Conservation (phyloP, 2,888 invertebrate genomes). For the Drosophila nr. perissopoda region DNA sequence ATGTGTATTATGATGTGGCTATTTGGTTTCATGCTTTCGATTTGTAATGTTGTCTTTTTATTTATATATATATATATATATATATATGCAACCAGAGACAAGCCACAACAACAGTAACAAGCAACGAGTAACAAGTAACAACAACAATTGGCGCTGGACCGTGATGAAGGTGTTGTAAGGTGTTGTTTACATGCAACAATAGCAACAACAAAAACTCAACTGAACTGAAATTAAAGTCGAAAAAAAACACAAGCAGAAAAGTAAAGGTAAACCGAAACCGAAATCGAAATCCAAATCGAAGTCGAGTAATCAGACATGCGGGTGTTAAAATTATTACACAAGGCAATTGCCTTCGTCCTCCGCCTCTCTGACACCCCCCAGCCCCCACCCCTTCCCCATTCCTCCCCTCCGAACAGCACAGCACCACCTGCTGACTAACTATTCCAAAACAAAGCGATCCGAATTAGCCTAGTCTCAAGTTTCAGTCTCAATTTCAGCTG, state of each 20-base stretch:
- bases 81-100: conserved; percentile 28
- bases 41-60: conserved; percentile 3
- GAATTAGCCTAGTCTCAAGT: conserved; percentile 5
- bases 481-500: conserved; percentile 20
- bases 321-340: conserved; percentile 72
- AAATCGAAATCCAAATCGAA: conserved; percentile 29
- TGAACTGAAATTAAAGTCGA: conserved; percentile 42
- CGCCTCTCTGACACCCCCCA: not conserved
- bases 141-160: conserved; percentile 64
- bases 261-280: conserved; percentile 54
- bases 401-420: not conserved
- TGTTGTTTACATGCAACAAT: conserved; percentile 73
- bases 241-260: conserved; percentile 39
- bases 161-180: conserved; percentile 78
- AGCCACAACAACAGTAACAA: conserved; percentile 15
- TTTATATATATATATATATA: not conserved
- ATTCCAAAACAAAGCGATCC: not conserved
- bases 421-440: conserved; percentile 23
- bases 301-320: conserved; percentile 72
- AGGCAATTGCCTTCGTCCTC: conserved; percentile 28
- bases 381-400: too few species aligned
- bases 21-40: conserved; percentile 15
- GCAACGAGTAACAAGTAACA: conserved; percentile 23
- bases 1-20: conserved; percentile 35
- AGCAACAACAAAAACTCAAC: conserved; percentile 20